These are phyloP conservation scores for Litocranius walleri DNA, from an alignment of 2,113 vertebrate genomes.

Conservation along the genomic window DNA sequence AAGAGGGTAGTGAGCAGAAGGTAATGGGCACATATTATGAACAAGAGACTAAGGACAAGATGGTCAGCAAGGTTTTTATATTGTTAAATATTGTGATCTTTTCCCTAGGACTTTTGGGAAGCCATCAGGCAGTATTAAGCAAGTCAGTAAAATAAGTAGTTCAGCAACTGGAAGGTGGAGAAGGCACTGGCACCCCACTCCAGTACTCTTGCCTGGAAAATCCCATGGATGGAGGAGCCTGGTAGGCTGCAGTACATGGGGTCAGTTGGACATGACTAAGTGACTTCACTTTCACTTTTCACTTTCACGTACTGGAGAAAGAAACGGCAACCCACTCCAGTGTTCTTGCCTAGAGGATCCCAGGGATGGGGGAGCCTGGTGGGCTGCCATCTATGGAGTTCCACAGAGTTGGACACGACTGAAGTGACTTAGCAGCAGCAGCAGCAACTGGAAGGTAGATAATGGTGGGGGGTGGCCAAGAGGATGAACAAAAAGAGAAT, in stretches of 20 bases:
- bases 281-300: too few species aligned
- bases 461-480: not conserved
- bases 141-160: not conserved
- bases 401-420: not conserved
- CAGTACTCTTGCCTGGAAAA: too few species aligned
- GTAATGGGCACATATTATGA: accelerated
- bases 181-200: too few species aligned
- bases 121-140: not conserved
- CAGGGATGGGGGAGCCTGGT: accelerated
- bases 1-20: not conserved
- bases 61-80: not conserved
- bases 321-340: not conserved
- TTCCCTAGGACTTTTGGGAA: not conserved
- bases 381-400: not conserved
- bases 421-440: not conserved
- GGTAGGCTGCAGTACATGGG: too few species aligned
- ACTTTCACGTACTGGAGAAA: too few species aligned
- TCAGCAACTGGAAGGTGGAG: not conserved
- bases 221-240: too few species aligned
- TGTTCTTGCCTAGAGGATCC: not conserved
- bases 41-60: not conserved
- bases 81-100: not conserved
- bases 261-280: too few species aligned
- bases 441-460: not conserved
- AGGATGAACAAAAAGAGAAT: not conserved